Base-by-base conservation (phyloP, 2,113 vertebrate genomes). In the Alexandromys fortis region DNA sequence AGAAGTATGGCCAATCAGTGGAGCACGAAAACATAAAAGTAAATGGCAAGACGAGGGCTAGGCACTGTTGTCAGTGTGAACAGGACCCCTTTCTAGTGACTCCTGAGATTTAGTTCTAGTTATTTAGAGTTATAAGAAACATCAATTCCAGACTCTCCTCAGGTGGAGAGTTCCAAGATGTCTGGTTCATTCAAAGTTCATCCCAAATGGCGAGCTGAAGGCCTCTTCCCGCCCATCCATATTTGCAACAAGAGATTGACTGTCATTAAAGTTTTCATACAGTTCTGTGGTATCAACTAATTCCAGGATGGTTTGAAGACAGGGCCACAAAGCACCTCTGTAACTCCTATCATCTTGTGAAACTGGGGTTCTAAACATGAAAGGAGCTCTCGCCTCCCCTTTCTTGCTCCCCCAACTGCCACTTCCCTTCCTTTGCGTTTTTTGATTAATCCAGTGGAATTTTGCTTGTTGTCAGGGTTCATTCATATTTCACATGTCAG, bases 1-100 rank as follows among this genome's bases (percentile, higher is more conserved):
- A 97, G 68, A 95, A 94, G 45, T 76, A 82, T 73, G 97, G 92
- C 94, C 70, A 0, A 0, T 67, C 35, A 73, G 67, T 22, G 88
- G 52, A 94, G 45, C 10, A 97, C 58, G 58, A 92, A 92, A 91
- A n/a, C 11, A 63, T 21, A 52, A 52, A 52, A 95, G 87, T 68
- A 86, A 95, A 42, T 33, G 89, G 88, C 65, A 88, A 75, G 67
- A 17, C 17, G 9, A 70, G 33, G 55, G 28, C 1, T 52, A 76
- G 24, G 24, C 28, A 61, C n/a, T 65, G 4, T 4, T 72, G 19
- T 8, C 11, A 92, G 92, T 83, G 77, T 12, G 86, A 90, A 94
- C 3, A 16, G 14, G 78, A 45, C 0, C 8, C 12, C 14, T 77
- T 7, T 35, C 89, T 42, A 67, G 9, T 55, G 92, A 76, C 11